phyloP scores from a whole-genome alignment of 1,140 invertebrate genomes.

The Euwallacea fornicatus region DNA sequence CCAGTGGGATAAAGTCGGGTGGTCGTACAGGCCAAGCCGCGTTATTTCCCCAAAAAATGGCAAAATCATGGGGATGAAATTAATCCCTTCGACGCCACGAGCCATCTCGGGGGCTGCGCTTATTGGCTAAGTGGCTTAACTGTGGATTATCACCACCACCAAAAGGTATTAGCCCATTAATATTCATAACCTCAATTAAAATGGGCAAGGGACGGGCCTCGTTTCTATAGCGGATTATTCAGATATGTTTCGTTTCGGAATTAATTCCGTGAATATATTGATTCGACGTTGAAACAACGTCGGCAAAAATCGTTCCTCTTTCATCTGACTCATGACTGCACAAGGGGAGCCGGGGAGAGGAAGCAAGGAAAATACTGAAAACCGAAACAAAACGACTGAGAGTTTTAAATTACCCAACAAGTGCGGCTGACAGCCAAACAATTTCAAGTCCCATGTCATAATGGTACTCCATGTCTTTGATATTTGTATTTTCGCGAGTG shows the following conservation, averaged over 20 bases:
- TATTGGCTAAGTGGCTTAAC: slow-evolving; percentile 20
- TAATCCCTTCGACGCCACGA: neutral
- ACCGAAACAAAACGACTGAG: slow-evolving; percentile 9
- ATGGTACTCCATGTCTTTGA: slow-evolving; percentile 17
- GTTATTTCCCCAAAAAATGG: no score
- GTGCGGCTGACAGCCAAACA: slow-evolving; percentile 20
- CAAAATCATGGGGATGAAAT: no score
- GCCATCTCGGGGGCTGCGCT: neutral
- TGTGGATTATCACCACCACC: slow-evolving; percentile 12
- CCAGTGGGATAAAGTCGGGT: no score
- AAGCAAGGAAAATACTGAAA: slow-evolving; percentile 1
- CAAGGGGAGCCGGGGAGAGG: neutral
- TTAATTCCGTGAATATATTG: no score
- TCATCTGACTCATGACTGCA: neutral
- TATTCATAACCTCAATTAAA: slow-evolving; percentile 22
- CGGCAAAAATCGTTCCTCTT: neutral
- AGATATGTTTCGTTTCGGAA: no score
- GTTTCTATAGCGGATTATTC: no score
- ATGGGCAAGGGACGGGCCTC: slow-evolving; percentile 9
- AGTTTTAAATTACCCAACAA: slow-evolving; percentile 19
- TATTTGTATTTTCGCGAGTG: slow-evolving; percentile 4
- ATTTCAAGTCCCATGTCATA: slow-evolving; percentile 19
- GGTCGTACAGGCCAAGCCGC: no score
- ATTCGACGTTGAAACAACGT: no score
- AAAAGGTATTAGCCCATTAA: slow-evolving; percentile 22